Evolutionary conservation across 23 tunicate species (phyloP).

Genomic region (Phallusia fumigata): DNA sequence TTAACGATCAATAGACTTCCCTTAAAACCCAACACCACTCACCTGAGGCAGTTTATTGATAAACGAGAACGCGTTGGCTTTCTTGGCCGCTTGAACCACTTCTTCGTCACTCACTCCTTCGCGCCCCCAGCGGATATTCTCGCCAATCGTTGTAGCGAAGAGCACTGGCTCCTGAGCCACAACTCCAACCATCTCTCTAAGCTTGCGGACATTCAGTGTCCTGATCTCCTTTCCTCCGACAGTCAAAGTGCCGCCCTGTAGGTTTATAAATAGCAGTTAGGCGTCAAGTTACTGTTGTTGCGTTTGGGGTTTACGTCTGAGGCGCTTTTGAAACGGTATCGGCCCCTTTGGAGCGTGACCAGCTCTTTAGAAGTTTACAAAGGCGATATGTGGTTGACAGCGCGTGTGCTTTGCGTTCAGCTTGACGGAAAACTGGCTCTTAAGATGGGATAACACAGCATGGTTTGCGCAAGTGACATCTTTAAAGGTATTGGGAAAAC

Average conservation of each 20-base stretch:
- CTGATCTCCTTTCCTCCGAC: constrained; percentile 54
- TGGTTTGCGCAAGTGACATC: too few species aligned
- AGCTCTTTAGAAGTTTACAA: too few species aligned
- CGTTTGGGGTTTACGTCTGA: too few species aligned
- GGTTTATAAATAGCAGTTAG: not conserved
- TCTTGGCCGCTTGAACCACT: constrained; percentile 75
- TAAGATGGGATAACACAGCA: too few species aligned
- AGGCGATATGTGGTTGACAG: too few species aligned
- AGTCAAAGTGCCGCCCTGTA: constrained; percentile 54
- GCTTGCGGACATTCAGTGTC: constrained; percentile 47
- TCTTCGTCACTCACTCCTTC: constrained; percentile 82
- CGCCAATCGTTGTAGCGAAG: constrained; percentile 83
- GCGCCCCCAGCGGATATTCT: constrained; percentile 96
- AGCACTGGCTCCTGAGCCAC: constrained; percentile 94
- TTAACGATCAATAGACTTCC: too few species aligned
- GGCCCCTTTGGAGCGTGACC: too few species aligned
- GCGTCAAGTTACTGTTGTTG: too few species aligned
- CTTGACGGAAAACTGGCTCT: too few species aligned
- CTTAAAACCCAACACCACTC: not conserved
- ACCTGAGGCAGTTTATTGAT: constrained; percentile 84
- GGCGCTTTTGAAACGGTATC: too few species aligned
- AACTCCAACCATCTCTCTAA: constrained; percentile 77
- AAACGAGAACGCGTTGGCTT: constrained; percentile 97
- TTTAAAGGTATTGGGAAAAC: too few species aligned
- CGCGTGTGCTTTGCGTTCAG: too few species aligned